These are phyloP conservation scores for Alouatta palliata DNA, from an alignment of 2,113 vertebrate species.

Conservation along the genomic window DNA sequence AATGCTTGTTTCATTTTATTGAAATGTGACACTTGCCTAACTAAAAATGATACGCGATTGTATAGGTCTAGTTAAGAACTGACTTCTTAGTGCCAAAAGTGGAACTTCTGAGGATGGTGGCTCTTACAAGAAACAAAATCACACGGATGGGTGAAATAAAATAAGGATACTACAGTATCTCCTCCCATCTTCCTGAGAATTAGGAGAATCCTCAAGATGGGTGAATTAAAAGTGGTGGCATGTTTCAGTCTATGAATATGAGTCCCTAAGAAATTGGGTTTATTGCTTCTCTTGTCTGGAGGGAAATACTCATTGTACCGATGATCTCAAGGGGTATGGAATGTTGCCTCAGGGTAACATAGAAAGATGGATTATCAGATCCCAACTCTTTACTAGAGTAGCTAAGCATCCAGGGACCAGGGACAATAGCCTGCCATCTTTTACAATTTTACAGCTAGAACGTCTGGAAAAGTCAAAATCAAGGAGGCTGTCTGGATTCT, in stretches of 20 bases:
- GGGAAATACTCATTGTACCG: accelerated
- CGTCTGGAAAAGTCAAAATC: neutral
- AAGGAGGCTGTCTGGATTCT: neutral
- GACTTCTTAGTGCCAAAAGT: neutral
- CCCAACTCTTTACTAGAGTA: neutral
- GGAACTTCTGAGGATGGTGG: neutral
- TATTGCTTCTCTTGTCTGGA: neutral
- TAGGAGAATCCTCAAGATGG: neutral
- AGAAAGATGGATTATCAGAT: neutral
- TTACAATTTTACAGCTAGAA: neutral
- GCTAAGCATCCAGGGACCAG: neutral
- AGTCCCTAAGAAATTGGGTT: neutral
- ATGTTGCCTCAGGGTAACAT: neutral
- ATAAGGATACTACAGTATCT: neutral
- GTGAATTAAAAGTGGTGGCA: neutral
- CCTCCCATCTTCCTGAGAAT: neutral
- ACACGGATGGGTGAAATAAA: neutral
- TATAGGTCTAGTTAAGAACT: neutral
- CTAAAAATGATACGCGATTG: neutral
- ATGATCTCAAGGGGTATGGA: neutral
- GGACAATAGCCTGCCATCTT: neutral
- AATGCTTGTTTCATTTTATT: neutral
- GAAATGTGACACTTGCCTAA: neutral
- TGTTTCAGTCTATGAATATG: neutral
- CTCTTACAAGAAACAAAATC: neutral